A percentile compares a stretch with the other conserved stretches of the same genome.
phyloP scores from a whole-genome alignment of 2,113 vertebrate genomes.

The Hypomesus transpacificus region DNA sequence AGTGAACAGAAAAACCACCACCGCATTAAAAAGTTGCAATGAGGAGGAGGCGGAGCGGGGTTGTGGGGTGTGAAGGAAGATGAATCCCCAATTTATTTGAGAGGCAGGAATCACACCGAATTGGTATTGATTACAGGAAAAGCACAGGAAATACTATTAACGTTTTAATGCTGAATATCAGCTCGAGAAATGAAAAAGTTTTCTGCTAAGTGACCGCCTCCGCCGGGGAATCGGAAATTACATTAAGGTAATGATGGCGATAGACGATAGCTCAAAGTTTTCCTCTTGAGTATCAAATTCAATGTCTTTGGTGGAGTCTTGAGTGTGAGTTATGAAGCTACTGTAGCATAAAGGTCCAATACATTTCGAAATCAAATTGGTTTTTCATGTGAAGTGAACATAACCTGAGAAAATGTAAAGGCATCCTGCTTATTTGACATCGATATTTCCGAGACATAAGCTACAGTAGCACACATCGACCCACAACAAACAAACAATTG shows the following conservation, averaged over 20 bases:
- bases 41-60: constrained; percentile 26
- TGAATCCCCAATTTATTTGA: constrained; percentile 57
- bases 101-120: constrained; percentile 40
- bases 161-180: constrained; percentile 53
- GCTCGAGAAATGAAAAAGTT: not conserved
- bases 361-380: too few relatives aligned
- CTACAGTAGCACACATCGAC: too few relatives aligned
- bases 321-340: not conserved
- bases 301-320: too few relatives aligned
- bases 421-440: too few relatives aligned
- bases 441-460: too few relatives aligned
- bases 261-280: constrained; percentile 17
- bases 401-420: too few relatives aligned
- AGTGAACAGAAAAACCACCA: constrained; percentile 50
- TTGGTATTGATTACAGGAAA: constrained; percentile 53
- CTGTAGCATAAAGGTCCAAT: not conserved
- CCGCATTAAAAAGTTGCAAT: constrained; percentile 24
- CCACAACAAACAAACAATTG: too few relatives aligned
- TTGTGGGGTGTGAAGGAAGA: constrained; percentile 33
- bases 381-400: too few relatives aligned
- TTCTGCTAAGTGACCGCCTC: constrained; percentile 7
- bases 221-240: constrained; percentile 21
- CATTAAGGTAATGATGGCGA: constrained; percentile 29
- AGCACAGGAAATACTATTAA: constrained; percentile 47
- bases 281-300: not conserved